Base-by-base conservation (phyloP, 2,888 invertebrate genomes). In the Adelognathus sp. region DNA sequence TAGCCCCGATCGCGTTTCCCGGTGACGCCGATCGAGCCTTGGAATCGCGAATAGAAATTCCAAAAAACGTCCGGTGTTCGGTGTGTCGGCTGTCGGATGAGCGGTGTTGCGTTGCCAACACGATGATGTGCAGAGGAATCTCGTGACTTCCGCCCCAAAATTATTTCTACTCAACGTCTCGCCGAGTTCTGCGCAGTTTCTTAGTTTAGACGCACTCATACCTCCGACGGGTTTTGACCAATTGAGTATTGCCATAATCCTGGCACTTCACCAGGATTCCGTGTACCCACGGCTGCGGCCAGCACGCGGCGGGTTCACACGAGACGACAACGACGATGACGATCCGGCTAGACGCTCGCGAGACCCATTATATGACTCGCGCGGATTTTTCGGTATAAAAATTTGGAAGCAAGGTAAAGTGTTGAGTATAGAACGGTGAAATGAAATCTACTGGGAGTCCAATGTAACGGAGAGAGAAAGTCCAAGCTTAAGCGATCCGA, bases 241-340 rank as follows among this genome's bases (percentile, higher is more conserved):
- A 54, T 24, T 18, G 29, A 63, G 54, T 63, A 70, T 52, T 69
- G 44, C 75, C 18, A 66, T 70, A 81, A 81, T 81, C 50, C 67
- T 82, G 81, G 81, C 81, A 66, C 60, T 64, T 70, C 16, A 64
- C 78, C 81, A 82, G 66, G 29, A 76, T 31, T 69, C n/a, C 14
- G 31, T 7, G 31, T 14, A 52, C 41, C 4, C 11, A 60, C 27
- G 29, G 11, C 14, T 7, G 24, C 7, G 29, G 2, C 41, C 41
- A 27, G 29, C 16, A 11, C 44, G 14, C 63, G 9, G 14, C 27
- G 24, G 29, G 11, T 29, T 16, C 46, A 14, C 46, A 9, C n/a
- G 1, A 21, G 11, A 21, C 21, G 24, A 46, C n/a, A n/a, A 36
- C 9, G 36, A 7, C 9, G 36, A n/a, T n/a, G 31, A 60, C 41